phyloP scores from a whole-genome alignment of 2,113 vertebrate genomes.

The Rhipidura dahli region DNA sequence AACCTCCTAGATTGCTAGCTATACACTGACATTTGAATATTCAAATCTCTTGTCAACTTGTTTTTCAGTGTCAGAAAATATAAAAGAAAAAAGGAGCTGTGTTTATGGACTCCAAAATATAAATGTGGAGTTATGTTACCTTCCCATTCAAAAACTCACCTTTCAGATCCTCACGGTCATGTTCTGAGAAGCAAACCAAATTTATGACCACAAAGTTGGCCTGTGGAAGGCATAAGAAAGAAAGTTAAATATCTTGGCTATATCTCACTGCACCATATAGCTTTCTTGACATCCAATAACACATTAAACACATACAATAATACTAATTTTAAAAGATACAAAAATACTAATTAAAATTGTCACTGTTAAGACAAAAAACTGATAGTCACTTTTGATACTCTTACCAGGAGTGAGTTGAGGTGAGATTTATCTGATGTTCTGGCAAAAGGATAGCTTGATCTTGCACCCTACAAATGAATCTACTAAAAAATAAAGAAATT shows the following conservation, averaged over 20 bases:
- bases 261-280: neutral
- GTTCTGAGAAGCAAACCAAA: neutral
- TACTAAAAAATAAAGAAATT: neutral
- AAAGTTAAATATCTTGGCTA: neutral
- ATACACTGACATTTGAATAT: neutral
- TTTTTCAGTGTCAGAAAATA: neutral
- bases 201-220: neutral
- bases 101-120: neutral
- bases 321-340: neutral
- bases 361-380: neutral
- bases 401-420: neutral
- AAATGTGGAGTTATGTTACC: neutral
- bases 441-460: neutral
- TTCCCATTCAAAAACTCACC: neutral
- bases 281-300: neutral
- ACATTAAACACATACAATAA: neutral
- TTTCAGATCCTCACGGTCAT: neutral
- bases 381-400: fast-evolving
- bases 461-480: neutral
- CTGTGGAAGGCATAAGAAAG: neutral
- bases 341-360: neutral
- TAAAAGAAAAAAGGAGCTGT: fast-evolving
- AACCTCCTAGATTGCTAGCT: neutral
- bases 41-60: neutral
- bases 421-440: neutral